Conservation (phyloP, 2,797 vertebrate species). For the Oryzias sinensis region DNA sequence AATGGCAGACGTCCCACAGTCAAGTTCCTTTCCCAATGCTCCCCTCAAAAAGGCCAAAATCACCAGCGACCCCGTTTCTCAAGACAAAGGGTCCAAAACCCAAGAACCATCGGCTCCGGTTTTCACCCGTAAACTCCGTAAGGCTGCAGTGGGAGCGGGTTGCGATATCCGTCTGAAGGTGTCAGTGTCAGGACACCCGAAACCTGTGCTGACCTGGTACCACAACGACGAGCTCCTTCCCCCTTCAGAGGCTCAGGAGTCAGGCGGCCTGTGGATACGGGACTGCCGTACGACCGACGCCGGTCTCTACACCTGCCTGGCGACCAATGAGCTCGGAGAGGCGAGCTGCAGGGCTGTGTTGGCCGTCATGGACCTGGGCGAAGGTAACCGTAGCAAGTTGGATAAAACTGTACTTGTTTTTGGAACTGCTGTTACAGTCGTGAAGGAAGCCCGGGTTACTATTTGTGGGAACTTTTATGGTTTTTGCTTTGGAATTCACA, state of each 20-base stretch:
- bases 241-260: slow-evolving; percentile 70
- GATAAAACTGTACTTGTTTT: too few relatives aligned
- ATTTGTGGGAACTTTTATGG: too few relatives aligned
- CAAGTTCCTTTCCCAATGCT: slow-evolving; percentile 64
- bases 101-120: slow-evolving; percentile 61
- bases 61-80: slow-evolving; percentile 40
- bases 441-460: too few relatives aligned
- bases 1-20: slow-evolving; percentile 55
- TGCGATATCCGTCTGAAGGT: slow-evolving; percentile 88
- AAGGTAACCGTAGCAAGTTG: slow-evolving; percentile 78
- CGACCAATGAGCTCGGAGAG: slow-evolving; percentile 83
- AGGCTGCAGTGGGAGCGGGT: slow-evolving; percentile 83
- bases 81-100: slow-evolving; percentile 12
- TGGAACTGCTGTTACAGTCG: too few relatives aligned
- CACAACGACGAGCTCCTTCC: slow-evolving; percentile 78
- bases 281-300: slow-evolving; percentile 83
- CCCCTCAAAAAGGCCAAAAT: slow-evolving; percentile 81
- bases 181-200: slow-evolving; percentile 80
- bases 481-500: too few relatives aligned
- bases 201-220: slow-evolving; percentile 86
- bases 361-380: slow-evolving; percentile 87
- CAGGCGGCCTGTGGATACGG: slow-evolving; percentile 86
- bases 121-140: slow-evolving; percentile 86
- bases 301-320: slow-evolving; percentile 89
- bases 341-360: slow-evolving; percentile 83